A percentile compares a stretch with the other conserved stretches of the same genome.
Conservation (phyloP, 2,888 invertebrate genomes). For the Limenitis camilla region DNA sequence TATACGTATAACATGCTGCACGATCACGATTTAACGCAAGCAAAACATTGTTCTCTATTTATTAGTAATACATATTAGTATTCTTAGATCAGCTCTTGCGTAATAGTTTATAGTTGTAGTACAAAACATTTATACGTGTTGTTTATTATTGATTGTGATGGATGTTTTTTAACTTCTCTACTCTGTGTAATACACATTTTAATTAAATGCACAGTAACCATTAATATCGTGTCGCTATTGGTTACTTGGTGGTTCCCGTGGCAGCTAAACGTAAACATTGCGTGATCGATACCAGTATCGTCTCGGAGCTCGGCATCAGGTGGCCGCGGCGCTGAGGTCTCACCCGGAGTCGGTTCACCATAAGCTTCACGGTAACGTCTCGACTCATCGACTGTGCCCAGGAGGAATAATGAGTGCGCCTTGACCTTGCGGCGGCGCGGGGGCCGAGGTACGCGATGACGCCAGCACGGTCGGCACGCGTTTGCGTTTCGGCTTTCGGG, state of each 20-base stretch:
- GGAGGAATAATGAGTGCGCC: slow-evolving; percentile 50
- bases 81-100: slow-evolving; percentile 1
- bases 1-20: neutral
- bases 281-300: slow-evolving; percentile 58
- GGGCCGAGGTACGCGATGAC: slow-evolving; percentile 65
- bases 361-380: too few relatives aligned
- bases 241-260: slow-evolving; percentile 58
- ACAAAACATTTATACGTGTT: slow-evolving; percentile 1
- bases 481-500: slow-evolving; percentile 70
- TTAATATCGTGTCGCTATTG: slow-evolving; percentile 39
- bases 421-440: slow-evolving; percentile 70
- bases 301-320: slow-evolving; percentile 29
- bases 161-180: slow-evolving; percentile 1
- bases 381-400: slow-evolving; percentile 13
- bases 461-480: slow-evolving; percentile 64
- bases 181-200: slow-evolving; percentile 21
- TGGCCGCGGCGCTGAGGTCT: slow-evolving; percentile 25
- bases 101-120: neutral
- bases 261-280: slow-evolving; percentile 64
- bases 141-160: neutral
- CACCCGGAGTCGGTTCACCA: slow-evolving; percentile 3
- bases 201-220: slow-evolving; percentile 32
- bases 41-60: slow-evolving; percentile 18
- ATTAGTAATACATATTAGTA: slow-evolving; percentile 7
- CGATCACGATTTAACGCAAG: slow-evolving; percentile 14